A percentile compares a stretch with the other conserved stretches of the same genome.
Evolutionary conservation across 2,888 invertebrate species (phyloP).

Genomic region (Elegia similella): DNA sequence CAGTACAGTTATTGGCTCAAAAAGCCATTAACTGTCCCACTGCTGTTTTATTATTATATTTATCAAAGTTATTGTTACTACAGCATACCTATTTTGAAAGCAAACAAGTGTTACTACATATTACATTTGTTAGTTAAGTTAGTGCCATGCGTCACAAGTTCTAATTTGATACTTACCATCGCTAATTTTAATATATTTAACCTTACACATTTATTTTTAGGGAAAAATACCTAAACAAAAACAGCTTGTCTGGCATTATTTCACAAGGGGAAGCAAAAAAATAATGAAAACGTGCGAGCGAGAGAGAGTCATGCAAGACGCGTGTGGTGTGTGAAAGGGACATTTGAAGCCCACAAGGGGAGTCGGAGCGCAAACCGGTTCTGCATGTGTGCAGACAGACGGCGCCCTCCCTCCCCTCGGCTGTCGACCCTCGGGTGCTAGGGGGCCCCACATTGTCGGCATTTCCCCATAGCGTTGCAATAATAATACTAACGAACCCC

Average conservation of each 20-base stretch:
- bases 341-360: slow-evolving; percentile 65
- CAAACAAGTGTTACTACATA: no score
- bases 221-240: slow-evolving; percentile 68
- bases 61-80: no score
- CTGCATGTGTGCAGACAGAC: slow-evolving; percentile 77
- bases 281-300: slow-evolving; percentile 74
- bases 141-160: slow-evolving; percentile 39
- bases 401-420: slow-evolving; percentile 71
- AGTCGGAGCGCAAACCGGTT: slow-evolving; percentile 76
- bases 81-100: no score
- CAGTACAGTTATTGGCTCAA: no score
- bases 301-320: slow-evolving; percentile 64
- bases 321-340: slow-evolving; percentile 69
- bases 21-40: no score
- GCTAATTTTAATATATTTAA: slow-evolving; percentile 34
- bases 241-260: slow-evolving; percentile 71
- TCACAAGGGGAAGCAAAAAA: slow-evolving; percentile 76
- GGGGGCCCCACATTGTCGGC: slow-evolving; percentile 70
- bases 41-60: no score
- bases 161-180: slow-evolving; percentile 49
- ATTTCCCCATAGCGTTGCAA: slow-evolving; percentile 70
- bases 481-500: slow-evolving; percentile 60
- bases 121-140: slow-evolving; percentile 32
- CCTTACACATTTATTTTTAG: slow-evolving; percentile 52
- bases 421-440: slow-evolving; percentile 70